Evolutionary conservation across 2,113 vertebrate species (phyloP).

Genomic region (Pseudonaja textilis): DNA sequence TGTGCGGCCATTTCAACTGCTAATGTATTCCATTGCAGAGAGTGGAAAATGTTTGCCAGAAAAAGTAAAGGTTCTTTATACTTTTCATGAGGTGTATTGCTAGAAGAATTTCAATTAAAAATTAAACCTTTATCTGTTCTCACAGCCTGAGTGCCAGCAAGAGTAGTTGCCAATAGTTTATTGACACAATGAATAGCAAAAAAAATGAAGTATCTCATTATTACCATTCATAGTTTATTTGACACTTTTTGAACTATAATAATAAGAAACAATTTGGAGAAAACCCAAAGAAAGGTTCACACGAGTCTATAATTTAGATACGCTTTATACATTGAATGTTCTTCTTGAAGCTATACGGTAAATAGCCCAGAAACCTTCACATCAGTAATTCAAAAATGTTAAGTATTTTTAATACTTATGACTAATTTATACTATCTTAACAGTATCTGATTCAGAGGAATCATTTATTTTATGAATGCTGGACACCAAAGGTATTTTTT

Average conservation of each 20-base stretch:
- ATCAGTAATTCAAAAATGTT: background rate
- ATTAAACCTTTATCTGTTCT: background rate
- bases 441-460: background rate
- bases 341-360: background rate
- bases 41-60: background rate
- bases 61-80: background rate
- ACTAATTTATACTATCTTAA: background rate
- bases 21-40: background rate
- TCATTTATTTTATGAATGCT: background rate
- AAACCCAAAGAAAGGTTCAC: slow-evolving; percentile 10
- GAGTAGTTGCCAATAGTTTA: slow-evolving; percentile 24
- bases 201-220: slow-evolving; percentile 12
- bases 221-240: background rate
- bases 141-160: background rate
- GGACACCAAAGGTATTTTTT: background rate
- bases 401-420: background rate
- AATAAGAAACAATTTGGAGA: slow-evolving; percentile 1
- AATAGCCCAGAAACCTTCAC: background rate
- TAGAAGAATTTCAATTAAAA: background rate
- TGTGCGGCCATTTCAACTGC: background rate
- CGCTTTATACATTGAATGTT: background rate
- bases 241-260: background rate
- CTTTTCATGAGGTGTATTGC: background rate
- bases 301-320: background rate
- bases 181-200: slow-evolving; percentile 19